Conservation (phyloP, 2,113 vertebrate genomes). For the Platichthys flesus region DNA sequence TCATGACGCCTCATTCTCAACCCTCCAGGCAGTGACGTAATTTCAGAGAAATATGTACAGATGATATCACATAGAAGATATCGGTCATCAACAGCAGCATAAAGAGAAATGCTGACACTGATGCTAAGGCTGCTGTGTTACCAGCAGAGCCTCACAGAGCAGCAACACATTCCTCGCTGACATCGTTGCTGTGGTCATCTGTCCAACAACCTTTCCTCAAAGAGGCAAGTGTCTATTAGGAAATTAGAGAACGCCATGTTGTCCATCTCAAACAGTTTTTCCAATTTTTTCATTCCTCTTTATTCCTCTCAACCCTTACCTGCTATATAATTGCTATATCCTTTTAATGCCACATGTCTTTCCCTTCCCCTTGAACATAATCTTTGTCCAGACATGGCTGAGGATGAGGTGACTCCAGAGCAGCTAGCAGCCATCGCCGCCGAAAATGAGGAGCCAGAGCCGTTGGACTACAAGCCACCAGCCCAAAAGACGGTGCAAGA, state of each 20-base stretch:
- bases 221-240: not conserved
- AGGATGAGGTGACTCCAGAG: conserved; percentile 92
- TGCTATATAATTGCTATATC: not conserved
- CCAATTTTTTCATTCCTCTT: not conserved
- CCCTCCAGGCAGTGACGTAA: conserved; percentile 20
- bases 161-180: not conserved
- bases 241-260: not conserved
- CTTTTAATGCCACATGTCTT: not conserved
- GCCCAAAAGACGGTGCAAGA: conserved; percentile 93
- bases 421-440: conserved; percentile 94
- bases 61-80: conserved; percentile 37
- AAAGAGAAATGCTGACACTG: not conserved
- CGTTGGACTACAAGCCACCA: conserved; percentile 89
- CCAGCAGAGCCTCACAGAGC: conserved; percentile 9
- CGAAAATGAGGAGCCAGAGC: conserved; percentile 89
- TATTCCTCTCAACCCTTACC: not conserved
- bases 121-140: not conserved
- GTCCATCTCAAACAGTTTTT: not conserved
- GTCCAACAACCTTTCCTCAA: not conserved
- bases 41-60: conserved; percentile 43
- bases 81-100: conserved; percentile 28
- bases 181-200: conserved; percentile 3
- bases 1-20: conserved; percentile 11
- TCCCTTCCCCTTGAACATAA: not conserved
- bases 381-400: conserved; percentile 85